phyloP scores from a whole-genome alignment of 1,140 invertebrate genomes.

The Schlechtendalia chinensis region DNA sequence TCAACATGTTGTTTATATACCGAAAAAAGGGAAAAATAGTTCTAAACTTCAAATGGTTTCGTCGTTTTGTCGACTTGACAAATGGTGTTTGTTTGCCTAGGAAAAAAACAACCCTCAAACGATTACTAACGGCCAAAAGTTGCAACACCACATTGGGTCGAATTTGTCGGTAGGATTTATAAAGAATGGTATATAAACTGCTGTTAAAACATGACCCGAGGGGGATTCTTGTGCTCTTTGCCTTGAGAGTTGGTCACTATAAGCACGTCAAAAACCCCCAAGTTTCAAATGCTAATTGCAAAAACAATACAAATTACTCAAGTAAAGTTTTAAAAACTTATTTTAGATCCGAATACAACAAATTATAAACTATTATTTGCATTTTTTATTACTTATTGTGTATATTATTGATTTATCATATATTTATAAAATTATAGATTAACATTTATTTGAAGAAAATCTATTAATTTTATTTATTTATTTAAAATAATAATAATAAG shows the following conservation, averaged over 20 bases:
- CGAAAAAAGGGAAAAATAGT: neutral
- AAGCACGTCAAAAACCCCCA: conserved; percentile 36
- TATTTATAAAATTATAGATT: neutral
- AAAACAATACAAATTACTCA: conserved; percentile 34
- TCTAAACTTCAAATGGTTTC: conserved; percentile 34
- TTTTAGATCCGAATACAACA: neutral
- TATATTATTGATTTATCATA: neutral
- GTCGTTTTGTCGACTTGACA: conserved; percentile 47
- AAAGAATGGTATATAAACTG: conserved; percentile 44
- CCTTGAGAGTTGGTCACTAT: conserved; percentile 23
- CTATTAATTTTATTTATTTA: no score
- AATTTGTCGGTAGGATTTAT: conserved; percentile 47
- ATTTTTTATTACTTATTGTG: neutral
- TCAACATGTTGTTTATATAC: conserved; percentile 5
- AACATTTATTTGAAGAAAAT: no score
- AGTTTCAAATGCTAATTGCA: conserved; percentile 39
- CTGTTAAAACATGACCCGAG: conserved; percentile 41
- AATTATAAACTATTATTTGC: neutral
- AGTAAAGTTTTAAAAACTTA: conserved; percentile 33
- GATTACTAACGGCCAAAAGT: conserved; percentile 48
- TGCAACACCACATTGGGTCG: conserved; percentile 26
- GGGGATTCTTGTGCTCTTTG: conserved; percentile 25
- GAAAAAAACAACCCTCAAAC: conserved; percentile 35
- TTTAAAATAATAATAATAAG: no score
- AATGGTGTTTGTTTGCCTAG: conserved; percentile 36